Base-by-base conservation (phyloP, 2,888 invertebrate species). In the Mesodorylaimus sp. region DNA sequence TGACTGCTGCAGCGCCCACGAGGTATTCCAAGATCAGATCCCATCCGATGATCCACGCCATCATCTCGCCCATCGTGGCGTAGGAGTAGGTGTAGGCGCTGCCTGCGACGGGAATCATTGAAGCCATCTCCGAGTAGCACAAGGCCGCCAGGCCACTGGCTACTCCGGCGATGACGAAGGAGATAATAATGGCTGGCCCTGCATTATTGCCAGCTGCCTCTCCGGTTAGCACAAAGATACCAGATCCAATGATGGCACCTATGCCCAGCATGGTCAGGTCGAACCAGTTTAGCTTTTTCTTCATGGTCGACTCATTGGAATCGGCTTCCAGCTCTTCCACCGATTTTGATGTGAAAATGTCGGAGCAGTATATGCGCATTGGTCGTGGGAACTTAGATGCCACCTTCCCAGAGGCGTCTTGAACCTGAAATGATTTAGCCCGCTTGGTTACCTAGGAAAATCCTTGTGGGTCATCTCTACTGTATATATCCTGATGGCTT, bases 11-110 rank as follows among this genome's bases (percentile, higher is more conserved):
- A 3, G 24, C 47, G 1, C 13, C 47, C 1, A 47, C 3, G 5
- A 7, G 23, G 39, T 47, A 47, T 2, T 27, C 5, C 13, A 47
- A 2, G 23, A 3, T 10, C 2, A 21, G 39, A 25, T 47, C 29
- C 3, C 42, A 42, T 3, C 19, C 47, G 36, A 32, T 32, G 36
- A 88, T 76, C 72, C 88, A 89, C 53, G 88, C 88, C 62, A 88
- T 79, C 68, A 89, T 83, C 69, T 89, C 88, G 43, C 88, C 88
- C 51, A 88, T 86, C 3, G 87, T 84, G 55, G 87, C 86, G 71
- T 88, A 88, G 57, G 84, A 83, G 74, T 88, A 89, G 77, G 83
- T 83, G 36, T 32, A 32, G 19, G 39, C 16, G 19, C 27, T 10
- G 37, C 47, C 36, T 16, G 47, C 47, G 3, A 1, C 10, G 39